Conservation (phyloP, 2,113 vertebrate species). For the Mystacornis crossleyi region DNA sequence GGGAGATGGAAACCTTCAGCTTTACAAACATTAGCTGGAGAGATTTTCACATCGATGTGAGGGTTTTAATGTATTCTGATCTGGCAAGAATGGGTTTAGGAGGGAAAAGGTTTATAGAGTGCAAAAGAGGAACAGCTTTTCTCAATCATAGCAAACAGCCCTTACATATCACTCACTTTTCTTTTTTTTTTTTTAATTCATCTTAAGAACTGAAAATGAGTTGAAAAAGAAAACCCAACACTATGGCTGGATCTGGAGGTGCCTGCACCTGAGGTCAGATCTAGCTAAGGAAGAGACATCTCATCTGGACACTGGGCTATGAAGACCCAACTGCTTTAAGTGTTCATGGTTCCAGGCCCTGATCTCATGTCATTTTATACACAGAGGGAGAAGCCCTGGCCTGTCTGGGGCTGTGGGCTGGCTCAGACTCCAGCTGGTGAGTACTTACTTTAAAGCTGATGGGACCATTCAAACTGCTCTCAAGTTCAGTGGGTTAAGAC, state of each 20-base stretch:
- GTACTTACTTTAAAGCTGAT: neutral
- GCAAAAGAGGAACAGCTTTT: neutral
- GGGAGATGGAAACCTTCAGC: neutral
- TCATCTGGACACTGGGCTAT: accelerated
- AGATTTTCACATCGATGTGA: neutral
- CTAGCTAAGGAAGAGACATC: neutral
- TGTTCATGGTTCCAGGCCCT: neutral
- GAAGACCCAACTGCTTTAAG: neutral
- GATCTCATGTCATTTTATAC: neutral
- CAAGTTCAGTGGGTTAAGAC: neutral
- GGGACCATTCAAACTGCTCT: neutral
- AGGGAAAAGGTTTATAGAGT: neutral
- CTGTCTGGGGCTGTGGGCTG: accelerated
- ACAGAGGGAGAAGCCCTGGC: neutral
- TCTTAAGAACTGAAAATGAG: neutral
- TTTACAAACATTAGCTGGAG: neutral
- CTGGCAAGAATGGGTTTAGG: neutral
- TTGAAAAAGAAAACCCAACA: neutral
- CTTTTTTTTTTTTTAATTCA: neutral
- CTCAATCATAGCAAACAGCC: neutral
- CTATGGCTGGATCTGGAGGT: neutral
- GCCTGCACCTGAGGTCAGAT: neutral
- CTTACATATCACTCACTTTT: neutral
- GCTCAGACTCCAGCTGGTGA: neutral
- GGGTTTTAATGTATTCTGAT: neutral